These are phyloP conservation scores for Drosophila kanekoi DNA, from an alignment of 2,888 invertebrate species.

Conservation along the genomic window DNA sequence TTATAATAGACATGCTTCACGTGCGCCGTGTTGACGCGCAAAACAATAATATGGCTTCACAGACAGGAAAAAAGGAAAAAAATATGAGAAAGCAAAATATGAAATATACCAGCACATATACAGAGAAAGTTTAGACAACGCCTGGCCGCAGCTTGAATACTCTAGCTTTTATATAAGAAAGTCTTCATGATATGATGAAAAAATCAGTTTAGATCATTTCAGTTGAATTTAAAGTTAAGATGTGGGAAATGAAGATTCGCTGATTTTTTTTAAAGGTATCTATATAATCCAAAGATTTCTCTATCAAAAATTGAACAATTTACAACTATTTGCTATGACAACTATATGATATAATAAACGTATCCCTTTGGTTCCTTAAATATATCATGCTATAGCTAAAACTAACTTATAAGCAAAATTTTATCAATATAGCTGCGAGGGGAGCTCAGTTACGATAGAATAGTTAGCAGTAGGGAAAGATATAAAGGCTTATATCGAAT, in stretches of 20 bases:
- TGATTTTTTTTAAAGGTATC: background rate
- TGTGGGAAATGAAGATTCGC: too few species aligned
- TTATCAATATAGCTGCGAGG: too few species aligned
- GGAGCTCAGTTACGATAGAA: too few species aligned
- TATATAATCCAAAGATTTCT: background rate
- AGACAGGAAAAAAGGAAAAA: conserved; percentile 15
- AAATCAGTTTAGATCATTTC: too few species aligned
- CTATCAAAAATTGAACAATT: background rate
- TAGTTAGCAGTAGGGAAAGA: too few species aligned
- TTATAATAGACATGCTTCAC: conserved; percentile 62
- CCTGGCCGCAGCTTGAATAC: background rate
- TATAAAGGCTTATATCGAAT: too few species aligned
- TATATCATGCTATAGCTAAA: too few species aligned
- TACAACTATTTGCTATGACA: background rate
- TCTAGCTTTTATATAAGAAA: background rate
- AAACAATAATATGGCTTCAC: conserved; percentile 60
- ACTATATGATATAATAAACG: background rate
- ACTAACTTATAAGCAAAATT: too few species aligned
- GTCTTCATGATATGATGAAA: too few species aligned
- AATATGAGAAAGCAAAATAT: background rate
- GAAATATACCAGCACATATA: conserved; percentile 17
- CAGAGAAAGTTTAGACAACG: background rate
- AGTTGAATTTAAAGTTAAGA: too few species aligned
- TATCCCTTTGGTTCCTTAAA: too few species aligned
- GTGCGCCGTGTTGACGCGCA: conserved; percentile 50